These are phyloP conservation scores for Chalcosyrphus nemorum DNA, from an alignment of 2,888 invertebrate species.

Conservation along the genomic window DNA sequence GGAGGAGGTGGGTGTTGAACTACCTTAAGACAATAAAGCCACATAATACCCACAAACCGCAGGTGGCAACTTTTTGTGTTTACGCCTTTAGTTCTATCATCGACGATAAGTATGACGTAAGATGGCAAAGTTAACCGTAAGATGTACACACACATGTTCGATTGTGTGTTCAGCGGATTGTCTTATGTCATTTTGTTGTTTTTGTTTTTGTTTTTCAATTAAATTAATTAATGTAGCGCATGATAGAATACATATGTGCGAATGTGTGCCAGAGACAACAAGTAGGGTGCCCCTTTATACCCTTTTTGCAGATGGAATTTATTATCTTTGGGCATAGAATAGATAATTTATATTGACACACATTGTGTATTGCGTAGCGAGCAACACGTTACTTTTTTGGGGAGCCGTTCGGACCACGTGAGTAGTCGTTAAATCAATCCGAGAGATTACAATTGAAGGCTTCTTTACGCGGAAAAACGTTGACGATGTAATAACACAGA, in stretches of 20 bases:
- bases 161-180: background rate
- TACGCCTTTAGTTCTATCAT: background rate
- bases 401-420: background rate
- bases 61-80: background rate
- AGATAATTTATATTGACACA: background rate
- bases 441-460: background rate
- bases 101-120: conserved; percentile 1
- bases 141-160: background rate
- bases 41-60: background rate
- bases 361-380: background rate
- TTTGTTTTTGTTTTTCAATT: conserved; percentile 20
- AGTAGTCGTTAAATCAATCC: background rate
- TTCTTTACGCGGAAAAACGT: background rate
- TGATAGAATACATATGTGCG: background rate
- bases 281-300: background rate
- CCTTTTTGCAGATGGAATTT: background rate
- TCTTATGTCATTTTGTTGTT: background rate
- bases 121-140: background rate
- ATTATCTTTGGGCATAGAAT: background rate
- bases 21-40: background rate
- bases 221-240: conserved; percentile 26
- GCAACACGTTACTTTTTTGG: background rate
- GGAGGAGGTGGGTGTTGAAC: background rate
- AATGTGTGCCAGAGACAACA: background rate
- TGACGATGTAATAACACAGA: background rate